Base-by-base conservation (phyloP, 2,113 vertebrate species). In the Rhagologus leucostigma region DNA sequence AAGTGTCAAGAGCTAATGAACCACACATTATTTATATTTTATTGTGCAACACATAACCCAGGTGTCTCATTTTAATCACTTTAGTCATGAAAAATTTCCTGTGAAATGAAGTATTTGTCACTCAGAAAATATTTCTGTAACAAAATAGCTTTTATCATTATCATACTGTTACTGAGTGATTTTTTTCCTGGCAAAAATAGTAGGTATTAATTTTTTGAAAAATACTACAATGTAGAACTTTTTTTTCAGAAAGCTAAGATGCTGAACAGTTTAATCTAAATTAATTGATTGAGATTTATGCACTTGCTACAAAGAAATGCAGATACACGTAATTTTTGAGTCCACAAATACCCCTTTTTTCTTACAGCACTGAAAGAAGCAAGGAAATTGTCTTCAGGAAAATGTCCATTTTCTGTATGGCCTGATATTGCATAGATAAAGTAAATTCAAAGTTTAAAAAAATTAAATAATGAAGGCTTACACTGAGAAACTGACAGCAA, bases 351-450 rank as follows among this genome's bases (percentile, higher is more conserved):
- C 33, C 3, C 5, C 13, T 71, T 52, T 80, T 71, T 35, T n/a
- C 29, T 71, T 41, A 26, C 1, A 50, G 26, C 13, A 53, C 0
- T 32, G 17, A 33, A 76, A 89, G 22, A 67, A 69, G 30, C 9
- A 85, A 57, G 22, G 23, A 79, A 75, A 75, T 24, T 60, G 20
- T 46, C 29, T 73, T 63, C 20, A 68, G 17, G 33, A 42, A 88
- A 56, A 69, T 1, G 2, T 27, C 6, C 1, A 7, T 11, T 57
- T 71, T 47, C 62, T 20, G 6, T 22, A 78, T 2, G 2, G 29
- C 7, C 30, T 59, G 10, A 2, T 67, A 67, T 29, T 73, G 33
- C 50, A 84, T 1, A 2, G 13, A 56, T 33, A 41, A 87, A 42
- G 19, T 19, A 62, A 30, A 65, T 12, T 68, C 10, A 26, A 74